Evolutionary conservation across 37 sponge, comb jelly and placozoan species (phyloP).

Genomic region (Lycopodina hypogea): DNA sequence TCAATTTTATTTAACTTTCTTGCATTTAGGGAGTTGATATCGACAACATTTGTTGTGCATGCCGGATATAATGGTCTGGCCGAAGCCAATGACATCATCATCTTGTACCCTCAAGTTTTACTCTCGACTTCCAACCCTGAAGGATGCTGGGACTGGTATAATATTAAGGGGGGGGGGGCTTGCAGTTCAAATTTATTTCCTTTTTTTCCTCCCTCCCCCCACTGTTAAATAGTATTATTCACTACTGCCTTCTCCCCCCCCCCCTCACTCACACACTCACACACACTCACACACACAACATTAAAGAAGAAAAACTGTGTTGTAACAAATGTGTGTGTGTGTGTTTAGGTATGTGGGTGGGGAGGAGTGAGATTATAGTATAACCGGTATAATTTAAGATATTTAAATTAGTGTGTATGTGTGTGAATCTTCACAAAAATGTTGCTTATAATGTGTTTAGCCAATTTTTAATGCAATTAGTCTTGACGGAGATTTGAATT

Average conservation of each 20-base stretch:
- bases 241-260: neutral
- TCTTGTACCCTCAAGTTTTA: conserved; percentile 72
- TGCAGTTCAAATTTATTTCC: neutral
- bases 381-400: too few relatives aligned
- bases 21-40: conserved; percentile 35
- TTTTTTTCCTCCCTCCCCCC: neutral
- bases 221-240: too few relatives aligned
- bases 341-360: too few relatives aligned
- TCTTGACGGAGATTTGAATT: too few relatives aligned
- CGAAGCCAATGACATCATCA: conserved; percentile 71
- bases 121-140: conserved; percentile 50
- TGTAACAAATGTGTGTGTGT: too few relatives aligned
- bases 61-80: conserved; percentile 68
- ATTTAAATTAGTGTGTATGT: too few relatives aligned
- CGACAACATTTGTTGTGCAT: conserved; percentile 42
- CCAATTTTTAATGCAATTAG: too few relatives aligned
- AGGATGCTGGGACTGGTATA: conserved; percentile 88
- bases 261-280: too few relatives aligned
- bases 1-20: neutral
- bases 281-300: neutral
- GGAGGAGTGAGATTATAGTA: too few relatives aligned
- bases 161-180: neutral
- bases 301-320: too few relatives aligned
- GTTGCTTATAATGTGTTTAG: too few relatives aligned
- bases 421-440: too few relatives aligned